Evolutionary conservation across 2,888 invertebrate genomes (phyloP).

Genomic region (Melieria picta): DNA sequence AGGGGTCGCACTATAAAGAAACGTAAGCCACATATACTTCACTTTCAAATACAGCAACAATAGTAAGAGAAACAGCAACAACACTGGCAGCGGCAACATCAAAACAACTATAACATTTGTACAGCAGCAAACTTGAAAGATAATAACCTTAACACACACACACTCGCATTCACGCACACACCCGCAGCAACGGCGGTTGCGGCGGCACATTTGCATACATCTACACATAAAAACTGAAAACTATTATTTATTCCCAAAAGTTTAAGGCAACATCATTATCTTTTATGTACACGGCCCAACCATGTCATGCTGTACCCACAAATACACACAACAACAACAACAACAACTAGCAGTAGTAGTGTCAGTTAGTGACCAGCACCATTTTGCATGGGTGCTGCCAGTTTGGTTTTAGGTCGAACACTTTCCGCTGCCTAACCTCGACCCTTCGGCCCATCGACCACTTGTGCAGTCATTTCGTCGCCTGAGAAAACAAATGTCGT

Average conservation of each 20-base stretch:
- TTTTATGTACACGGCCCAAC: constrained; percentile 53
- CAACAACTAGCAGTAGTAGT: background rate
- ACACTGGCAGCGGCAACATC: constrained; percentile 4
- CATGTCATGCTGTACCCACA: constrained; percentile 6
- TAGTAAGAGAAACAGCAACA: constrained; percentile 28
- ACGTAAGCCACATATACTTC: constrained; percentile 18
- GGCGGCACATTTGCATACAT: constrained; percentile 7
- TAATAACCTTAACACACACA: constrained; percentile 54
- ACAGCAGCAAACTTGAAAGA: constrained; percentile 53
- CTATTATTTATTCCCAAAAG: constrained; percentile 63
- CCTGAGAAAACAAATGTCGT: no score
- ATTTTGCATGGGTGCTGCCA: background rate
- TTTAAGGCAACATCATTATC: constrained; percentile 65
- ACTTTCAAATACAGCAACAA: constrained; percentile 43
- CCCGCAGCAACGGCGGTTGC: background rate
- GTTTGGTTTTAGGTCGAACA: background rate
- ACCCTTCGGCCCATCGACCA: no score
- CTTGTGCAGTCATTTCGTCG: no score
- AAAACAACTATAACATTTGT: constrained; percentile 2
- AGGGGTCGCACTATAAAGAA: constrained; percentile 37
- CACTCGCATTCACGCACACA: constrained; percentile 9
- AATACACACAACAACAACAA: constrained; percentile 26
- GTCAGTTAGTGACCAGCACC: no score
- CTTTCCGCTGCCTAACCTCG: no score
- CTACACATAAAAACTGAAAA: constrained; percentile 43